A percentile compares a stretch with the other conserved stretches of the same genome.
Conservation (phyloP, 2,888 invertebrate species). For the Tetheella fluctuosa region DNA sequence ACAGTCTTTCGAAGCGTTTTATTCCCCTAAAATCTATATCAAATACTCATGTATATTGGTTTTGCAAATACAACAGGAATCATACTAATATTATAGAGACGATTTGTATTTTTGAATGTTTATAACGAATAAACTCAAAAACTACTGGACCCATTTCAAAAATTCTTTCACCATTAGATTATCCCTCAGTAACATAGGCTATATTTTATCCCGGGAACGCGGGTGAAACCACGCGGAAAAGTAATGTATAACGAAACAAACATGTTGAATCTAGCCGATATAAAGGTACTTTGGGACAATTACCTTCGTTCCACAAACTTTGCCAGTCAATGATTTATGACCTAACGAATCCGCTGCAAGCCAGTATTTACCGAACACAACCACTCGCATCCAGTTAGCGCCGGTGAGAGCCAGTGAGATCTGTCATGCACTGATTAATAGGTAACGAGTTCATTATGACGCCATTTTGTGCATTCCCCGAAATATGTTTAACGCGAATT, state of each 20-base stretch:
- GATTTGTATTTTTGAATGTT: too few species aligned
- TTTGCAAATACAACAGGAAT: background rate
- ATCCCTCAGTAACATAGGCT: too few species aligned
- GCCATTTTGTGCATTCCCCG: conserved; percentile 2
- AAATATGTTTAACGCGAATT: background rate
- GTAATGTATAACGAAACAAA: too few species aligned
- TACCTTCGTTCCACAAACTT: background rate
- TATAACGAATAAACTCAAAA: too few species aligned
- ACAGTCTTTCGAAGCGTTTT: background rate
- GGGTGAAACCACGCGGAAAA: too few species aligned
- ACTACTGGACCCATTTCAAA: too few species aligned
- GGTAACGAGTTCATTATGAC: conserved; percentile 4
- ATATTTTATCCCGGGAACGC: too few species aligned
- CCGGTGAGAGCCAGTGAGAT: background rate
- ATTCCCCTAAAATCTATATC: background rate
- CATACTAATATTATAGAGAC: too few species aligned
- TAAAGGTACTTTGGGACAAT: background rate
- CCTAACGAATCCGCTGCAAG: conserved; percentile 1
- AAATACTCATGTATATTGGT: background rate
- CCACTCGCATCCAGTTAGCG: background rate
- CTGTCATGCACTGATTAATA: conserved; percentile 7
- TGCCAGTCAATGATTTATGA: background rate
- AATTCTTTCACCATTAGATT: too few species aligned
- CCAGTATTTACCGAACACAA: background rate
- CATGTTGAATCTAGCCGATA: too few species aligned